These are phyloP conservation scores for Coptodon rendalli DNA, from an alignment of 2,113 vertebrate species.

Conservation along the genomic window DNA sequence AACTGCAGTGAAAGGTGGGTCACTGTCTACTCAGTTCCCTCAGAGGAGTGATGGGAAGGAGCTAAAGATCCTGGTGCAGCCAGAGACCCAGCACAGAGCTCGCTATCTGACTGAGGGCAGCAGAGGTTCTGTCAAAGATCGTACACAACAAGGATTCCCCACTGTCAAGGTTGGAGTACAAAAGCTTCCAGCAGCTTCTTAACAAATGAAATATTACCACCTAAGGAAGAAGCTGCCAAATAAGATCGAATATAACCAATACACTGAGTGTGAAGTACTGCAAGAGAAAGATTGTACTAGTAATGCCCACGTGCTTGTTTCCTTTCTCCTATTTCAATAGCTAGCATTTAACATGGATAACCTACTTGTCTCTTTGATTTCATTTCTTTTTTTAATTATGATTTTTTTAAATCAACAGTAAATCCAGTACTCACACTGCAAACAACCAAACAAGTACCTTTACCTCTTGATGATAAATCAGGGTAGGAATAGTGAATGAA, in stretches of 20 bases:
- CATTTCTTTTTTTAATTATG: background rate
- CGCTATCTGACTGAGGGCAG: slow-evolving; percentile 98
- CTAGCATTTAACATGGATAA: background rate
- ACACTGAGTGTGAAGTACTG: background rate
- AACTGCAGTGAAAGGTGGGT: slow-evolving; percentile 77
- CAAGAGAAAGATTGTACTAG: background rate
- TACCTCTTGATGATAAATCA: background rate
- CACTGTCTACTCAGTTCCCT: slow-evolving; percentile 89
- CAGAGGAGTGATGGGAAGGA: slow-evolving; percentile 92
- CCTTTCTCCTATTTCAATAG: background rate
- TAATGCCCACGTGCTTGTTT: background rate
- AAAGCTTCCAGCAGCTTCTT: background rate
- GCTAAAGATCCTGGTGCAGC: slow-evolving; percentile 96
- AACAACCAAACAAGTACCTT: background rate
- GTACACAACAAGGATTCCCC: slow-evolving; percentile 96
- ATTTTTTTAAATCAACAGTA: background rate
- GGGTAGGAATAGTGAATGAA: background rate
- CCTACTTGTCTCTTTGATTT: background rate
- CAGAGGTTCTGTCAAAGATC: slow-evolving; percentile 95
- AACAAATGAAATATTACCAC: background rate
- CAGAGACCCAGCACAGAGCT: slow-evolving; percentile 95
- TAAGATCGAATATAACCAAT: background rate
- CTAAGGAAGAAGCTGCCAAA: background rate
- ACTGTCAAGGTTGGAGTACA: slow-evolving; percentile 86
- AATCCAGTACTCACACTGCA: background rate